Conservation (phyloP, 2,113 vertebrate genomes). For the Gymnogyps californianus region DNA sequence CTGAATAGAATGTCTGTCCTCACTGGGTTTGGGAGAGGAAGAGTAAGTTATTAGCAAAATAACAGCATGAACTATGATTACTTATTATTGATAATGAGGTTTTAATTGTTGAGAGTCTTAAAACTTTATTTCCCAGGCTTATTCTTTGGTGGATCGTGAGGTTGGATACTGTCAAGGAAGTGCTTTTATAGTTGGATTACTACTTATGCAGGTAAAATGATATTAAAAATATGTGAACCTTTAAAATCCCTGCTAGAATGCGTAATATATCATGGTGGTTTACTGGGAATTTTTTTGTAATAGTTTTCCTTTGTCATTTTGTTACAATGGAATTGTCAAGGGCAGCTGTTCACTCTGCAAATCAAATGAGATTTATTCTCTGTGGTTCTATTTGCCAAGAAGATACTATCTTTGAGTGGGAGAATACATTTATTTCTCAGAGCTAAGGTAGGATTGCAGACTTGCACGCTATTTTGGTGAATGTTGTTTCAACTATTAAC, state of each 20-base stretch:
- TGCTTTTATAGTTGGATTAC: slow-evolving; percentile 95
- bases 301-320: not conserved
- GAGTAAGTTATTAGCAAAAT: not conserved
- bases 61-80: not conserved
- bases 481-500: not conserved
- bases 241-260: not conserved
- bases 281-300: not conserved
- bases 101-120: not conserved
- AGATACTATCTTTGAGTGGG: not conserved
- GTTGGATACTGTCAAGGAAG: slow-evolving; percentile 99
- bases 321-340: not conserved
- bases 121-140: slow-evolving; percentile 82
- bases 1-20: not conserved
- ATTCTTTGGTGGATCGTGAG: slow-evolving; percentile 97
- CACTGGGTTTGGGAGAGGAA: not conserved
- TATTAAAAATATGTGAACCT: not conserved
- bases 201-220: slow-evolving; percentile 94
- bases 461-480: not conserved
- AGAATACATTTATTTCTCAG: not conserved
- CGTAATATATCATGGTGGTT: not conserved
- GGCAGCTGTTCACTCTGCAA: not conserved
- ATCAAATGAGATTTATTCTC: not conserved
- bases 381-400: not conserved
- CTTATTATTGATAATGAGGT: not conserved
- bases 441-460: not conserved